These are phyloP conservation scores for Sus cebifrons DNA, from an alignment of 2,797 vertebrate species.

Conservation along the genomic window DNA sequence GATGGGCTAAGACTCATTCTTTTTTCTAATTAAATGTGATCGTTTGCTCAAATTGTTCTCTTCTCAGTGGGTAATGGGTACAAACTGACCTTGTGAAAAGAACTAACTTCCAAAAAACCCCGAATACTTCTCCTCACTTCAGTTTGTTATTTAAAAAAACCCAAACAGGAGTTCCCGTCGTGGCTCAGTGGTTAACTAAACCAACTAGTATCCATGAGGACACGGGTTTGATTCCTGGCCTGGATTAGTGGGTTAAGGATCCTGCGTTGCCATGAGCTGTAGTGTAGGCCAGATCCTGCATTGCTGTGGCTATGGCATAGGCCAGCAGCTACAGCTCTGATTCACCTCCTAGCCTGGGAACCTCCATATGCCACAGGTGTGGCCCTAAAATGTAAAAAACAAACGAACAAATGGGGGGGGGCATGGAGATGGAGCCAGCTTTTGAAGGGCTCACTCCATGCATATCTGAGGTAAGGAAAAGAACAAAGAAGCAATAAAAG, in stretches of 20 bases:
- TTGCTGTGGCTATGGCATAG: too few species aligned
- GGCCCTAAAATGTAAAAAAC: neutral
- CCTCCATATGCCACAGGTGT: too few species aligned
- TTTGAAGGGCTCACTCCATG: accelerated
- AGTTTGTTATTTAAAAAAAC: neutral
- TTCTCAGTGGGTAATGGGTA: neutral
- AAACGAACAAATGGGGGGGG: neutral
- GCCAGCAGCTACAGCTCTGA: too few species aligned
- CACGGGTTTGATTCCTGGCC: too few species aligned
- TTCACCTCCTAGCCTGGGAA: too few species aligned
- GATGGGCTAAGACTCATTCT: neutral
- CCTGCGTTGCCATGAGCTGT: too few species aligned
- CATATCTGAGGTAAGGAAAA: accelerated
- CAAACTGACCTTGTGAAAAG: conserved; percentile 18
- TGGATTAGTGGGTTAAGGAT: too few species aligned
- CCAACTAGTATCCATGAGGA: too few species aligned
- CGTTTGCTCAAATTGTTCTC: conserved; percentile 33
- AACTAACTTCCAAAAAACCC: neutral
- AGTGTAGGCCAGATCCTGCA: too few species aligned
- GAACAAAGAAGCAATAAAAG: neutral
- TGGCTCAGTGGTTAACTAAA: too few species aligned
- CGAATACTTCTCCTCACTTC: neutral
- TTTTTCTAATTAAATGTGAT: conserved; percentile 59
- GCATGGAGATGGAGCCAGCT: neutral
- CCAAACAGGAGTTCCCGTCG: too few species aligned